Evolutionary conservation across 2,797 vertebrate genomes (phyloP).

Genomic region (Galago senegalensis): DNA sequence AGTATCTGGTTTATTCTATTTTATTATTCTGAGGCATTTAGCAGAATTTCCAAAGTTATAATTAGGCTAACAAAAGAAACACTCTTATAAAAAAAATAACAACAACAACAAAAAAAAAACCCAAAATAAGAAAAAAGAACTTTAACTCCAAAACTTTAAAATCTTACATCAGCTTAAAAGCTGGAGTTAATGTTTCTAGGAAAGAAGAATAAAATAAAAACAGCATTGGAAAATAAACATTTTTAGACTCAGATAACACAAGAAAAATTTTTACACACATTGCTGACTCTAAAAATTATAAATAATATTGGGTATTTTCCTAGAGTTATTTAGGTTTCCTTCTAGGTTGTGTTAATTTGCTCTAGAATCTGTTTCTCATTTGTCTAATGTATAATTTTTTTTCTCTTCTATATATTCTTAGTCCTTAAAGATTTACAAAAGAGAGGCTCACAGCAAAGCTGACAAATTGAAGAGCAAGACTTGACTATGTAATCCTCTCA

Average conservation of each 20-base stretch:
- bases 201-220: background rate
- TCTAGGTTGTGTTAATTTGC: background rate
- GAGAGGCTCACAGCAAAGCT: background rate
- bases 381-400: background rate
- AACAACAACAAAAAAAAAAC: background rate
- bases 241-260: background rate
- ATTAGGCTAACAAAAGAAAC: conserved; percentile 39
- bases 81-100: background rate
- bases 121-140: conserved; percentile 36
- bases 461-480: background rate
- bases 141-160: conserved; percentile 9
- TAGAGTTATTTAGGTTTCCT: background rate
- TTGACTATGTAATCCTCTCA: background rate
- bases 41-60: background rate
- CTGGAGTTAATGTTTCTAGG: background rate
- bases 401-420: background rate
- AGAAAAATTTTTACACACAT: conserved; percentile 23
- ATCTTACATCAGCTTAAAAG: conserved; percentile 40
- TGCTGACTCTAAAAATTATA: background rate
- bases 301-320: background rate
- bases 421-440: background rate
- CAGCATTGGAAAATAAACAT: background rate
- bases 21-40: conserved; percentile 45
- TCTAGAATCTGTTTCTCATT: background rate
- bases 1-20: background rate